Base-by-base conservation (phyloP, 2,113 vertebrate genomes). In the Amphiprion ocellaris region DNA sequence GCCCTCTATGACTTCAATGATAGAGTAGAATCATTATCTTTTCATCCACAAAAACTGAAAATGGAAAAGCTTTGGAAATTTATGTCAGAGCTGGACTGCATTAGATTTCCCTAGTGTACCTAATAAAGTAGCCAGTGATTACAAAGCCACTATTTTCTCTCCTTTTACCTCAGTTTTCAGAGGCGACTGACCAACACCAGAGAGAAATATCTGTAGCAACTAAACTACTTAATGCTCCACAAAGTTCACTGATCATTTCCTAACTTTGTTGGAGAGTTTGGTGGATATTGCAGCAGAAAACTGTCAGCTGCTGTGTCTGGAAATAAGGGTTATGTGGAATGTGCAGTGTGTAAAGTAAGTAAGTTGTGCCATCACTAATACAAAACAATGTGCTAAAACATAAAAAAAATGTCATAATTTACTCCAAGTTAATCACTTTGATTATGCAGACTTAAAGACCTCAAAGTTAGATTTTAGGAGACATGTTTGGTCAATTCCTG, bases 361-460 rank as follows among this genome's bases (percentile, higher is more conserved):
- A 26, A 26, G 3, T 26, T 26, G 26, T 26, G 26, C 26, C 26
- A 26, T 26, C 8, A 23, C 72, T 37, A 66, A 66, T 68, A 7
- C 55, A 81, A 81, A 71, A 26, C 56, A 62, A 61, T 26, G 53
- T 75, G 55, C 47, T 68, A 68, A 61, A 44, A 61, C 63, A 68
- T 16, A 50, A 24, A 23, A 23, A 44, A 52, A 62, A 58, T 1
- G n/a, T 15, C 5, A 74, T 70, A 21, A 52, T 30, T 61, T 19
- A 26, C 37, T n/a, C 26, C 4, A 15, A 9, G 17, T 63, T 73
- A 9, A 28, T 70, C 23, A 46, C 23, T 59, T 12, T 26, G 46
- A 56, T 67, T 58, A 46, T 12, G 10, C 33, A 58, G 9, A 6
- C 9, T 37, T 37, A 9, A 37, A 37, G 8, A 37, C 33, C 33